Percentiles rank a stretch among this genome's conserved stretches.
Evolutionary conservation across 2,797 vertebrate species (phyloP).

Genomic region (Muscicapa striata): DNA sequence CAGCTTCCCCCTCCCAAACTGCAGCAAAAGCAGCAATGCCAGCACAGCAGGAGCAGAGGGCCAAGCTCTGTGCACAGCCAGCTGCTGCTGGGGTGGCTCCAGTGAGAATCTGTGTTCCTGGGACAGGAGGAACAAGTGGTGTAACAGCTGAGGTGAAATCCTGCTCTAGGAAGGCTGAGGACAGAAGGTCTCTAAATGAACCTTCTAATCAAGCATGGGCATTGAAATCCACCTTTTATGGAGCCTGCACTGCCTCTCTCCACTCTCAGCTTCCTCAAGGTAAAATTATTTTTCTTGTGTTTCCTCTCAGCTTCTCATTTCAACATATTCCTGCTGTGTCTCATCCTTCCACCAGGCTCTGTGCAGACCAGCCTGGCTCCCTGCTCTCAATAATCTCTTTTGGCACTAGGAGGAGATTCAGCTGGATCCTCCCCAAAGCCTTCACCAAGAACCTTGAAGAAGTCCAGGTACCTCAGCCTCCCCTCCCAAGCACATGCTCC

Average conservation of each 20-base stretch:
- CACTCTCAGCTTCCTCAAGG: neutral
- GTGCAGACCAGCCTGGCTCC: neutral
- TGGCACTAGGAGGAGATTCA: neutral
- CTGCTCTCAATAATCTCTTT: neutral
- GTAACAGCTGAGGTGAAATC: neutral
- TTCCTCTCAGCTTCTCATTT: neutral
- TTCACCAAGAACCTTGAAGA: neutral
- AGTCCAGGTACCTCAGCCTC: neutral
- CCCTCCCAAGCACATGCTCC: neutral
- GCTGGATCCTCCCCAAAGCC: neutral
- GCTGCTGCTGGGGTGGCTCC: neutral
- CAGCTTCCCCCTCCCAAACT: neutral
- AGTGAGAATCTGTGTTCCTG: neutral
- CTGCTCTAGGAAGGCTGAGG: neutral
- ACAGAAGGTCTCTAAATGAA: neutral
- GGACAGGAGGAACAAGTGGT: neutral
- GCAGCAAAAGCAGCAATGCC: neutral
- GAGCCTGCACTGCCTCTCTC: neutral
- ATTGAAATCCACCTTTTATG: neutral
- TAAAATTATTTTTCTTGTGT: neutral
- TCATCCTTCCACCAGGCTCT: neutral
- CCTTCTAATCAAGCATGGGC: neutral
- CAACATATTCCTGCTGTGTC: neutral
- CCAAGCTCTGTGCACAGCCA: neutral
- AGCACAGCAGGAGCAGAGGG: neutral